A percentile compares a stretch with the other conserved stretches of the same genome.
phyloP scores from a whole-genome alignment of 53 echinoderm and acorn worm genomes.

The Paelopatides confundens region DNA sequence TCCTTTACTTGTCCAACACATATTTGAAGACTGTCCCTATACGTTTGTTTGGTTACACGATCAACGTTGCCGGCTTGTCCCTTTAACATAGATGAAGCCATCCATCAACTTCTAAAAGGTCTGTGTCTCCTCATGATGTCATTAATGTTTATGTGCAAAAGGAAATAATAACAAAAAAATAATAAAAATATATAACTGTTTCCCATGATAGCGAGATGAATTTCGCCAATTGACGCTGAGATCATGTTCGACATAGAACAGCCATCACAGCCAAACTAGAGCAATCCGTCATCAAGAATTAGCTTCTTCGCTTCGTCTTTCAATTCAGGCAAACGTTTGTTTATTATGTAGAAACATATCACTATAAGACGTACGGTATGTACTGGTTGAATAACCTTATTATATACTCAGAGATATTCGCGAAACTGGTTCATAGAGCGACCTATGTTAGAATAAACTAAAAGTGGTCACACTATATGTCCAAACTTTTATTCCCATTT shows the following conservation, averaged over 20 bases:
- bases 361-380: neutral
- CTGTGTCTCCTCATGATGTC: neutral
- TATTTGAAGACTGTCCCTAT: too few species aligned
- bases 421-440: neutral
- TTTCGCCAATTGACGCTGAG: neutral
- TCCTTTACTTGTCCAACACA: too few species aligned
- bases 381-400: neutral
- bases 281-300: slow-evolving; percentile 11
- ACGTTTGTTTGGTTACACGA: too few species aligned
- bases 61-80: neutral
- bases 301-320: slow-evolving; percentile 14
- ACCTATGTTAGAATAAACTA: too few species aligned
- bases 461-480: too few species aligned
- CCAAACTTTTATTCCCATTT: too few species aligned
- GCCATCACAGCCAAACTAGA: neutral
- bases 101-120: neutral
- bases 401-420: neutral
- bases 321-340: neutral
- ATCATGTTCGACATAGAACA: neutral
- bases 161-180: neutral
- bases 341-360: neutral
- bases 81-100: neutral
- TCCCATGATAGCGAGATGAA: slow-evolving; percentile 13
- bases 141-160: slow-evolving; percentile 15
- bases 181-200: neutral